These are phyloP conservation scores for Psammodynastes pulverulentus DNA, from an alignment of 2,113 vertebrate genomes.

Conservation along the genomic window DNA sequence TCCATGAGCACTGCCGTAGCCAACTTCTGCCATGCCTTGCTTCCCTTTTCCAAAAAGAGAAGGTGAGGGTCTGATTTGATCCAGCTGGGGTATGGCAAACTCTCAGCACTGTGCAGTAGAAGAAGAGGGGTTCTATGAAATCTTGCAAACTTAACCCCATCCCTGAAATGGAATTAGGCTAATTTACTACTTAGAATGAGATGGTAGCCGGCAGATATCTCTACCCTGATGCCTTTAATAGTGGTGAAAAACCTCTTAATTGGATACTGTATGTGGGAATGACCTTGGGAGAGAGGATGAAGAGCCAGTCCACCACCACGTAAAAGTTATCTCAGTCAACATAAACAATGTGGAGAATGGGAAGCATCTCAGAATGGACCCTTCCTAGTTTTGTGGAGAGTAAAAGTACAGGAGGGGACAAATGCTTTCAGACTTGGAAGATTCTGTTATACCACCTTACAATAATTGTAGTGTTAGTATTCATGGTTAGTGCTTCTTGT, in stretches of 20 bases:
- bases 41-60: not conserved
- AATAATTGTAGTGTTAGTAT: not conserved
- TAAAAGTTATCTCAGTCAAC: not conserved
- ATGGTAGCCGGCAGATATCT: not conserved
- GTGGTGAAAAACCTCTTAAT: not conserved
- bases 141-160: not conserved
- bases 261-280: not conserved
- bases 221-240: not conserved
- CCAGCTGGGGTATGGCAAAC: not conserved
- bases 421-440: not conserved
- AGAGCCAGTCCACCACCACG: not conserved
- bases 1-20: not conserved
- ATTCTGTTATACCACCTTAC: not conserved
- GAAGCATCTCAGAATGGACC: not conserved
- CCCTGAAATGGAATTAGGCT: not conserved
- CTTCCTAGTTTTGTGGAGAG: not conserved
- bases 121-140: not conserved
- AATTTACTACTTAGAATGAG: not conserved
- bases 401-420: not conserved
- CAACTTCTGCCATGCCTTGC: not conserved
- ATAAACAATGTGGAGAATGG: not conserved
- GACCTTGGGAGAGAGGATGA: not conserved
- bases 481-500: not conserved
- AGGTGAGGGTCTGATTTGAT: not conserved
- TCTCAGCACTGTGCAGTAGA: not conserved